Percentiles rank a stretch among this genome's conserved stretches.
phyloP scores from a whole-genome alignment of 1,140 invertebrate genomes.

The fruit fly (Drosophila melanogaster) region Release_6_plus_ISO1_MT NT_033779.5:15254501-15255000 shows the following conservation, averaged over 20 bases:
- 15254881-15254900: constrained; percentile 6
- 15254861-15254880: background rate
- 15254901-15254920: constrained; percentile 7
- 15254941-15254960: background rate
- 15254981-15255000: constrained; percentile 78
- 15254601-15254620: constrained; percentile 10
- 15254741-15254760: constrained; percentile 65
- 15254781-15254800: constrained; percentile 68
- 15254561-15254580: background rate
- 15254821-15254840: too few species aligned
- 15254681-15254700: constrained; percentile 25
- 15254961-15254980: constrained; percentile 58
- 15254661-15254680: constrained; percentile 26
- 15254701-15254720: constrained; percentile 33
- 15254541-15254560: constrained; percentile 31
- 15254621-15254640: constrained; percentile 55
- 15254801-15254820: background rate
- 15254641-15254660: constrained; percentile 51
- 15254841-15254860: background rate
- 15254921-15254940: background rate
- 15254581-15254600: background rate
- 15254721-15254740: constrained; percentile 56
- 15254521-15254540: constrained; percentile 67
- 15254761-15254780: constrained; percentile 64
- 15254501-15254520: constrained; percentile 66